Evolutionary conservation across 2,113 vertebrate genomes (phyloP), one percentile per base, ranked within the genome.

Genomic region (Thamnaconus septentrionalis): DNA sequence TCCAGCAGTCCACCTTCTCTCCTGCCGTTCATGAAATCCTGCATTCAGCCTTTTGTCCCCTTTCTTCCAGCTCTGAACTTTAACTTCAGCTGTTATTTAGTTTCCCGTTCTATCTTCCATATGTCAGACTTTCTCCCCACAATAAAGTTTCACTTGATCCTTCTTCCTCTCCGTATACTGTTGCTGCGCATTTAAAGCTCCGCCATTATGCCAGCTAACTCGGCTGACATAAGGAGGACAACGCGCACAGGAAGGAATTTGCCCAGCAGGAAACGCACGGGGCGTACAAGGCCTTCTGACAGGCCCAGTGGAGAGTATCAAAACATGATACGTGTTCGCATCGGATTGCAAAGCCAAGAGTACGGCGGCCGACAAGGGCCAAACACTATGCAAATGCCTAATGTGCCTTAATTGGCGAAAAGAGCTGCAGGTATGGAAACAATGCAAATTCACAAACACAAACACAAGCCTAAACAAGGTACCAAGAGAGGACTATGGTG

Each of bases 1-100:
- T 75, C 73, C 64, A 74, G 69, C 64, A 61, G 50, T 7, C 71
- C 62, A 41, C 5, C 63, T 56, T 76, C 68, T 78, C 73, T 50
- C 50, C 56, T 11, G 61, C 65, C 53, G 50, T 51, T 64, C 80
- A 61, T 56, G 41, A 59, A 81, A 74, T 77, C 64, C 66, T 64
- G 59, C 42, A 11, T 69, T 79, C 64, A 69, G 40, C 42, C 18
- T 31, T 31, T 31, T 61, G 76, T 72, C 66, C 66, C 71, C 50
- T 64, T 54, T 59, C 61, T 76, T 67, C 44, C 67, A 49, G 56
- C 12, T 45, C n/a, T 6, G 10, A 50, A 48, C 9, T 49, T 59
- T 40, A 56, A 60, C 43, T 58, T 63, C n/a, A 50, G 64, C 53
- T 55, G 49, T 56, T 6, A n/a, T 31, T 31, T 31, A 31, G 55